These are phyloP conservation scores for Gadopsis marmoratus DNA, from an alignment of 2,797 vertebrate genomes.

Conservation along the genomic window DNA sequence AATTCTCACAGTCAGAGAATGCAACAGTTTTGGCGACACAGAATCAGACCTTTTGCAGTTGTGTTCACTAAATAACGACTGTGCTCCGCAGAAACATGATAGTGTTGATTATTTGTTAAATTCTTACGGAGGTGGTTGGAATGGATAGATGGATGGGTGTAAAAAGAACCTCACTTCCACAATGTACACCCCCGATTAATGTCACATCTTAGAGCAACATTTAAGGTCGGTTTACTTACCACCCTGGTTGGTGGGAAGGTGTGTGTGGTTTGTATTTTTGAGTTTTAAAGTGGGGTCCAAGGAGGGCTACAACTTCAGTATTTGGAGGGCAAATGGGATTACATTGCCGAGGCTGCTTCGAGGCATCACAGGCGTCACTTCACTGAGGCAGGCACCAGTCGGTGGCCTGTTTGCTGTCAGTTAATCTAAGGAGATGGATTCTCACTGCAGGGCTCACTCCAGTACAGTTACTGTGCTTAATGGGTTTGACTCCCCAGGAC, in stretches of 20 bases:
- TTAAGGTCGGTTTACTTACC: neutral
- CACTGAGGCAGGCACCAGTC: constrained; percentile 32
- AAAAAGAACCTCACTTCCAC: neutral
- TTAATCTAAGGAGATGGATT: constrained; percentile 74
- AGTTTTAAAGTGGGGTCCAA: constrained; percentile 18
- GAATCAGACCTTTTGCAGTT: neutral
- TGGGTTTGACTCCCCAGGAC: constrained; percentile 73
- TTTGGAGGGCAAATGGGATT: constrained; percentile 62
- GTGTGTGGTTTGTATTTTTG: constrained; percentile 23
- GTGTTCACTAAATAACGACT: neutral
- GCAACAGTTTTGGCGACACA: neutral
- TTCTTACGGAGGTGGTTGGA: neutral
- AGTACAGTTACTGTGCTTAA: constrained; percentile 68
- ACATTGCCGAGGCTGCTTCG: constrained; percentile 45
- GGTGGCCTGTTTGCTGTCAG: constrained; percentile 59
- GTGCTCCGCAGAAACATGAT: neutral
- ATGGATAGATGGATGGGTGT: neutral
- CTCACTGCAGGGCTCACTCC: constrained; percentile 46
- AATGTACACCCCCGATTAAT: neutral
- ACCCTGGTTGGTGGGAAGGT: neutral
- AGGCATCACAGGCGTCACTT: constrained; percentile 50
- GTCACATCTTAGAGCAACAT: neutral
- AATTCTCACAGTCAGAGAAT: neutral
- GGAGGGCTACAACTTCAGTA: constrained; percentile 5
- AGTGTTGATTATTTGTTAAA: neutral